Evolutionary conservation across 2,113 vertebrate species (phyloP).

Genomic region (Otus sunia): DNA sequence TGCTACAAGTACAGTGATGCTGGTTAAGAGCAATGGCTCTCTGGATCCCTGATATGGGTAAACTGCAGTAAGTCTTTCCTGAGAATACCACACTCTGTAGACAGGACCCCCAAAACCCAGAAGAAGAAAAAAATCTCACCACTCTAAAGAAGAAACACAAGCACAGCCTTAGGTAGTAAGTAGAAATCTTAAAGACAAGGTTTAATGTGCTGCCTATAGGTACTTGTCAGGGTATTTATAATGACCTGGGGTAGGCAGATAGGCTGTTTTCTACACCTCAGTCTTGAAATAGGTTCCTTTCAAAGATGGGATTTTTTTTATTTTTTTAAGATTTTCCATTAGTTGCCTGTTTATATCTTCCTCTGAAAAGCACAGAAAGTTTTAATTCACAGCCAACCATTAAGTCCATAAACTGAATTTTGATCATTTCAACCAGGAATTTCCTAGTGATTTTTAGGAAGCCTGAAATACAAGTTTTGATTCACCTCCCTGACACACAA

Average conservation of each 20-base stretch:
- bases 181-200: neutral
- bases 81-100: neutral
- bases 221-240: neutral
- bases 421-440: neutral
- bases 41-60: fast-evolving
- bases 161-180: neutral
- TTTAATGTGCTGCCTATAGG: neutral
- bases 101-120: neutral
- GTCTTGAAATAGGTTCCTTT: neutral
- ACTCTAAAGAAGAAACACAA: neutral
- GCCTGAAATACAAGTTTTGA: neutral
- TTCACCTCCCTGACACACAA: neutral
- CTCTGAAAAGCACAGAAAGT: neutral
- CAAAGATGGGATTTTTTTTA: neutral
- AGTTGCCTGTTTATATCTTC: neutral
- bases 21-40: neutral
- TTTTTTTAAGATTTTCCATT: neutral
- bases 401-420: neutral
- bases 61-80: neutral
- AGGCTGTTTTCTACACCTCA: neutral
- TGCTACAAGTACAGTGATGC: neutral
- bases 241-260: neutral
- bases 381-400: neutral
- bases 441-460: neutral
- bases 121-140: neutral